A percentile compares a stretch with the other conserved stretches of the same genome.
Evolutionary conservation across 2,888 invertebrate species (phyloP).

Genomic region (Yponomeuta sedellus): DNA sequence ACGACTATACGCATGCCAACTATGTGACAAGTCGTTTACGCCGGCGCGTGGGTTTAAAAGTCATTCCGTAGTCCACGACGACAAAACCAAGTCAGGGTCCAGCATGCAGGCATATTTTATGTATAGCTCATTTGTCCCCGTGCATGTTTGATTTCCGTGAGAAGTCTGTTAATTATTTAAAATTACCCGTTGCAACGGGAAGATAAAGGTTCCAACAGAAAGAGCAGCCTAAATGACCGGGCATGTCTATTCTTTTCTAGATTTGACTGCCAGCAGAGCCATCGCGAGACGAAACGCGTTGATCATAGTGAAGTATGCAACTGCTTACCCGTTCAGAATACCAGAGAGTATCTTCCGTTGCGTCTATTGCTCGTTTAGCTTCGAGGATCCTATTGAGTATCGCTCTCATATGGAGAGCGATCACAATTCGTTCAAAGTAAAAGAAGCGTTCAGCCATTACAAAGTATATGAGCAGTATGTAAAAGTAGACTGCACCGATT

Average conservation of each 20-base stretch:
- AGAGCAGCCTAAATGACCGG: constrained; percentile 27
- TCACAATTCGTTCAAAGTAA: constrained; percentile 28
- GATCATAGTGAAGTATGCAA: constrained; percentile 48
- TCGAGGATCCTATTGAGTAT: constrained; percentile 39
- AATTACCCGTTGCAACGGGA: no score
- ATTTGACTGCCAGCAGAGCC: constrained; percentile 28
- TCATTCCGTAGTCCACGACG: constrained; percentile 22
- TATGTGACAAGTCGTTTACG: constrained; percentile 21
- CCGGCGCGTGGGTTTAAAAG: constrained; percentile 15
- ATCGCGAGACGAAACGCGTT: constrained; percentile 54
- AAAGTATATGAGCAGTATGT: constrained; percentile 23
- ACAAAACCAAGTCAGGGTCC: constrained; percentile 21
- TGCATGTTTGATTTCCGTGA: no score
- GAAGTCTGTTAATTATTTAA: no score
- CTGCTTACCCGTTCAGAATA: constrained; percentile 55
- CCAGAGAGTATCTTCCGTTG: constrained; percentile 49
- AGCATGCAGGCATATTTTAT: constrained; percentile 12
- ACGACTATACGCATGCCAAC: constrained; percentile 19
- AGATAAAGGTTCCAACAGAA: constrained; percentile 17
- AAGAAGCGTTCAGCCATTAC: background rate
- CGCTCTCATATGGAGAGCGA: constrained; percentile 44
- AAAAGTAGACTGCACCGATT: constrained; percentile 47
- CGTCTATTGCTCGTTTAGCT: constrained; percentile 49
- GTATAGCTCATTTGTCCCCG: background rate
- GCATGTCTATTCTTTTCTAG: constrained; percentile 51